These are phyloP conservation scores for Plumapathes pennacea DNA, from an alignment of 92 coral and sea anemone genomes.

Conservation along the genomic window DNA sequence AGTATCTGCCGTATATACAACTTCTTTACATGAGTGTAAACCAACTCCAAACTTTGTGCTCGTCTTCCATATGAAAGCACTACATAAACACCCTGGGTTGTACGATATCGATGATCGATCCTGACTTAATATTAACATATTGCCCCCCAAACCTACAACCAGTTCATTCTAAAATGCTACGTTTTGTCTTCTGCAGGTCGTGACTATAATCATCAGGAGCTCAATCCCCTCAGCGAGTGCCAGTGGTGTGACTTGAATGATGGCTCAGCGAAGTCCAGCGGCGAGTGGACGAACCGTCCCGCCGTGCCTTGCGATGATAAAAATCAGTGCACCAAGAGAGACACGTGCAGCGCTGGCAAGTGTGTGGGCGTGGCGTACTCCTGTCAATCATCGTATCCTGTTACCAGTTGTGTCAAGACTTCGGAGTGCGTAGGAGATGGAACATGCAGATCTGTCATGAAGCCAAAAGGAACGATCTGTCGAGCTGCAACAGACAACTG, in stretches of 20 bases:
- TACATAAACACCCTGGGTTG: no score
- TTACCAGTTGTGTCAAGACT: slow-evolving; percentile 63
- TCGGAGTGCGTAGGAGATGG: slow-evolving; percentile 78
- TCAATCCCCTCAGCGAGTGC: slow-evolving; percentile 72
- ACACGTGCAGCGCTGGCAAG: slow-evolving; percentile 66
- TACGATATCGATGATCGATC: no score
- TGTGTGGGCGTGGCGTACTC: slow-evolving; percentile 67
- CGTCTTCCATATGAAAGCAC: no score
- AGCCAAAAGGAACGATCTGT: slow-evolving; percentile 58
- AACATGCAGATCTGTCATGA: slow-evolving; percentile 55
- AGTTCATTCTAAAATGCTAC: no score
- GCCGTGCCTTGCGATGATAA: slow-evolving; percentile 80
- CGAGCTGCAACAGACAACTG: slow-evolving; percentile 67
- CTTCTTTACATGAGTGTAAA: no score
- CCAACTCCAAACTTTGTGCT: no score
- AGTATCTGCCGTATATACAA: no score
- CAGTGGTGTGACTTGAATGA: slow-evolving; percentile 87
- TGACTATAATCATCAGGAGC: slow-evolving; percentile 55
- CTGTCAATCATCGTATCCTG: slow-evolving; percentile 65
- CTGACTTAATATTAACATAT: no score
- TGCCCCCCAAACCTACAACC: no score
- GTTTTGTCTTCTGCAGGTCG: slow-evolving; percentile 33
- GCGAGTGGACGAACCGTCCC: slow-evolving; percentile 84
- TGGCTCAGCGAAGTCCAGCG: slow-evolving; percentile 48
- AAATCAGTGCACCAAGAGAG: slow-evolving; percentile 74